Evolutionary conservation across 2,113 vertebrate species (phyloP), one percentile per base, ranked within the genome.

Genomic region (Zapornia atra): DNA sequence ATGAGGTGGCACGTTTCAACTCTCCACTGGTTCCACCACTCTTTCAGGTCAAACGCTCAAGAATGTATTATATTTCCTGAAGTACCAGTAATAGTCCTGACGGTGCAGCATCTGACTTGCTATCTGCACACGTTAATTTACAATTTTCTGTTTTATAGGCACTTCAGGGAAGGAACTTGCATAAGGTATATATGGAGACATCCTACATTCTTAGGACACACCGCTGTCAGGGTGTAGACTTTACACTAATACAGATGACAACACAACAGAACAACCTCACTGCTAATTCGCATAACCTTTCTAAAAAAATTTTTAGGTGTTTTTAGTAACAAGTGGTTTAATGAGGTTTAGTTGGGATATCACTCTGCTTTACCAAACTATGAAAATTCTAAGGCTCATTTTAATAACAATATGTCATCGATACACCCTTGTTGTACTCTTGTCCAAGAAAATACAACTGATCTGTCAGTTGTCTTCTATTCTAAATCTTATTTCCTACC

Each of bases 31-130:
- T 79, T 92, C 40, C 28, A 92, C n/a, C 40, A 66, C 36, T 57
- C 57, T 28, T 68, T 34, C 48, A 85, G 38, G 61, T 79, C 53
- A 82, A 79, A 78, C 5, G 26, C 11, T 57, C 12, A 68, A 64
- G 25, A 48, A 75, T 0, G 0, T 20, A 44, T 40, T 46, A 15
- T 5, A 57, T 4, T 9, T 14, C 50, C 15, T 54, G 12, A 6
- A 79, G 36, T 14, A 53, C 68, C 1, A 60, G 20, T 33, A 92
- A 60, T 6, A 77, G 5, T 53, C 26, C 51, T 15, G 33, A 33
- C 36, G 31, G 33, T 54, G 14, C 24, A 60, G 34, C 22, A 84
- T 28, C 69, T 83, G 64, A 91, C 60, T 83, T 51, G 54, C 33
- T 80, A 53, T 6, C 40, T 40, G 46, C 13, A 34, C 1, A 34